phyloP scores from a whole-genome alignment of 2,113 vertebrate genomes.

The Corydoras sp. region DNA sequence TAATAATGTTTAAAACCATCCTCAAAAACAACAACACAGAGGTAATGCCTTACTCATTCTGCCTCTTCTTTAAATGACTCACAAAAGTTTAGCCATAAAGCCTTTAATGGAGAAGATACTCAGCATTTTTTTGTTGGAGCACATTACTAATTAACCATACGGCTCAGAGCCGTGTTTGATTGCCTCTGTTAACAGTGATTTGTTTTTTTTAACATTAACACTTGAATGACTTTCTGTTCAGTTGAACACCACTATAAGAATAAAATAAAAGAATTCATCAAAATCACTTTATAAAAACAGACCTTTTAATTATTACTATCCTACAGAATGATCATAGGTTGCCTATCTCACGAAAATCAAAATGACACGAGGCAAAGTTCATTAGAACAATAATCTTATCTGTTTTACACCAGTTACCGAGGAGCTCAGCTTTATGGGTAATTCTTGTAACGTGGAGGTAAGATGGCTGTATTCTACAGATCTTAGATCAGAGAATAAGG shows the following conservation, averaged over 20 bases:
- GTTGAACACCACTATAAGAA: too few relatives aligned
- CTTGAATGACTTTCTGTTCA: too few relatives aligned
- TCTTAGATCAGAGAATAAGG: not conserved
- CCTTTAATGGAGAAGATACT: conserved; percentile 39
- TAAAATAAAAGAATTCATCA: too few relatives aligned
- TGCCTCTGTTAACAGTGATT: not conserved
- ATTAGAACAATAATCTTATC: not conserved
- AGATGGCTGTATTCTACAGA: not conserved
- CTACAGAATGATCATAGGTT: not conserved
- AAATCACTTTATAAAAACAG: too few relatives aligned
- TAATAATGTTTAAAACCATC: not conserved
- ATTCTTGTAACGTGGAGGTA: not conserved
- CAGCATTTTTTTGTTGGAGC: conserved; percentile 40
- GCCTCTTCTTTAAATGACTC: conserved; percentile 42
- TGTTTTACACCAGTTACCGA: not conserved
- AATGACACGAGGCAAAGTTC: not conserved
- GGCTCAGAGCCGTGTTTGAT: not conserved
- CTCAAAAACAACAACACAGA: conserved; percentile 31
- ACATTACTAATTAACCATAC: conserved; percentile 63
- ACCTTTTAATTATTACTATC: too few relatives aligned
- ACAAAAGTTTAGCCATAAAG: conserved; percentile 48
- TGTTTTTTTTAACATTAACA: not conserved
- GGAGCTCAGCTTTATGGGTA: not conserved
- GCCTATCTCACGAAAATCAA: not conserved
- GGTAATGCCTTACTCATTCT: conserved; percentile 66